A percentile compares a stretch with the other conserved stretches of the same genome.
Conservation (phyloP, 2,888 invertebrate genomes). For the Ischnus inquisitorius region DNA sequence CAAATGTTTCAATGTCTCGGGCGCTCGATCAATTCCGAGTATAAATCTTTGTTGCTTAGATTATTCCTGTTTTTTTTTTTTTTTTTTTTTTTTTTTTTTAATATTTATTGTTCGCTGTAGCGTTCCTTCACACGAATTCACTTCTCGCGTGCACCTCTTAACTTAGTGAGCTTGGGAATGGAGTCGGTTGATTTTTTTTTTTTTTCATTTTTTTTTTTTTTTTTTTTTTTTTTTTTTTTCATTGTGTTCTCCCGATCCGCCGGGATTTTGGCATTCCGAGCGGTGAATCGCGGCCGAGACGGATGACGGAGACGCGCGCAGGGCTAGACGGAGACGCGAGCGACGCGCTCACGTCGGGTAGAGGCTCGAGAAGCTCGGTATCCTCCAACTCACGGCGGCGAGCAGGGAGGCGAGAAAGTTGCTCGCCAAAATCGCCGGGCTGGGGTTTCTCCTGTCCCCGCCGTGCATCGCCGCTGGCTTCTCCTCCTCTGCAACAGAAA, state of each 20-base stretch:
- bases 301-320: constrained; percentile 26
- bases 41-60: background rate
- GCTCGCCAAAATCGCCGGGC: constrained; percentile 83
- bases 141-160: background rate
- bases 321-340: constrained; percentile 63
- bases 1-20: background rate
- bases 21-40: constrained; percentile 17
- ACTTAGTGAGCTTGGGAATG: background rate
- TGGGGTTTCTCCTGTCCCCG: constrained; percentile 83
- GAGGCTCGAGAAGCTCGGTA: constrained; percentile 84
- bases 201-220: background rate
- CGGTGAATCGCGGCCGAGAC: background rate
- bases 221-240: background rate
- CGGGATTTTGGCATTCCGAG: constrained; percentile 1
- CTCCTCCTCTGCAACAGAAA: constrained; percentile 81
- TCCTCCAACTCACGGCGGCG: constrained; percentile 84
- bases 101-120: background rate
- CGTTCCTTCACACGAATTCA: background rate
- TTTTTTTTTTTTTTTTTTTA: background rate
- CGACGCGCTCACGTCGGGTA: constrained; percentile 82
- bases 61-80: background rate
- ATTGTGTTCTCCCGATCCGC: background rate
- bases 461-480: constrained; percentile 84
- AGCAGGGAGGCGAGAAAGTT: constrained; percentile 83
- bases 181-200: background rate